Conservation (phyloP, 2,888 invertebrate genomes). For the Linyphia triangularis region DNA sequence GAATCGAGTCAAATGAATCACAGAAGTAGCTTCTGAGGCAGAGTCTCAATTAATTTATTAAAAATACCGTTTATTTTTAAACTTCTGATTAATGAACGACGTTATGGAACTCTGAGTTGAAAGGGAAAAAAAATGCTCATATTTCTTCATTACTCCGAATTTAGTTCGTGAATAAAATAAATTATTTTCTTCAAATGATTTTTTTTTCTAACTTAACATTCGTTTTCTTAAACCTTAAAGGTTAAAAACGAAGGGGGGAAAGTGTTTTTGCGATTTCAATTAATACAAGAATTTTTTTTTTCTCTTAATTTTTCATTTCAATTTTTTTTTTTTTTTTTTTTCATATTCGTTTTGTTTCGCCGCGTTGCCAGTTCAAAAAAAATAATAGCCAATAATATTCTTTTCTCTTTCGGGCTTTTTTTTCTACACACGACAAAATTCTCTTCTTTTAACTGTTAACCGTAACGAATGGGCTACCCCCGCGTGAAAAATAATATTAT, state of each 20-base stretch:
- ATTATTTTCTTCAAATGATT: conserved; percentile 64
- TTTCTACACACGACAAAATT: conserved; percentile 7
- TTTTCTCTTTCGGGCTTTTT: conserved; percentile 19
- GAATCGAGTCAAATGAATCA: conserved; percentile 52
- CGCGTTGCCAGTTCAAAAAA: conserved; percentile 18
- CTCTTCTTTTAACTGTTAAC: conserved; percentile 48
- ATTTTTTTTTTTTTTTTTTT: conserved; percentile 20
- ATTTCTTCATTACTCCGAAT: conserved; percentile 73
- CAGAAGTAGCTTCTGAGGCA: conserved; percentile 44
- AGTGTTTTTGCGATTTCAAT: conserved; percentile 74
- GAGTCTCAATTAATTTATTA: conserved; percentile 74
- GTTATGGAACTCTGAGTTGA: conserved; percentile 35
- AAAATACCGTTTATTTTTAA: conserved; percentile 75
- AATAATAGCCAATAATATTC: conserved; percentile 67
- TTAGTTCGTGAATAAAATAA: conserved; percentile 73
- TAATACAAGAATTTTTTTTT: conserved; percentile 64
- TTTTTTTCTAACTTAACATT: conserved; percentile 49
- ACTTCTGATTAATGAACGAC: conserved; percentile 70
- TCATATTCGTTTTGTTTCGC: conserved; percentile 19
- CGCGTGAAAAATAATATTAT: conserved; percentile 66
- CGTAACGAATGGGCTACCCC: conserved; percentile 59
- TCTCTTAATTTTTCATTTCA: conserved; percentile 22
- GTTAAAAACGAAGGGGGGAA: conserved; percentile 39
- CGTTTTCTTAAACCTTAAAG: conserved; percentile 61
- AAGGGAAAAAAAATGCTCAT: conserved; percentile 60